These are phyloP conservation scores for Nymphalis urticae DNA, from an alignment of 2,888 invertebrate genomes.

Conservation along the genomic window DNA sequence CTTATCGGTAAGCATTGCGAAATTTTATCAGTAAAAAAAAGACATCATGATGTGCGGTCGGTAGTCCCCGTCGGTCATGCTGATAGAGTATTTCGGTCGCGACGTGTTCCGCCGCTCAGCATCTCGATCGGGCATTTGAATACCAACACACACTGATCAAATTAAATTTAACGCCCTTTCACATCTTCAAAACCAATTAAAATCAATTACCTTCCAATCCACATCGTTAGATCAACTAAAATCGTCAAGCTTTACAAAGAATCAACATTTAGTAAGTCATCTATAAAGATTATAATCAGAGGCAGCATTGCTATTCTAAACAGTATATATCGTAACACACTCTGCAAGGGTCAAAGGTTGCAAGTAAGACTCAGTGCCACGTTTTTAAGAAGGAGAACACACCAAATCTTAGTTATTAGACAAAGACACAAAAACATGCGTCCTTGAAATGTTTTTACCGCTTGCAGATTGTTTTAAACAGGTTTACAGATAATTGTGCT, in stretches of 20 bases:
- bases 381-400: conserved; percentile 49
- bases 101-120: conserved; percentile 74
- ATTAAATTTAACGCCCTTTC: conserved; percentile 75
- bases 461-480: conserved; percentile 76
- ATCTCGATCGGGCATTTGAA: conserved; percentile 85
- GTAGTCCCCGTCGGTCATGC: conserved; percentile 69
- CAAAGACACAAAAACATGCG: conserved; percentile 63
- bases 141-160: conserved; percentile 85
- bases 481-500: conserved; percentile 59
- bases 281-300: conserved; percentile 54
- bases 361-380: conserved; percentile 29
- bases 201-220: conserved; percentile 81
- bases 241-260: conserved; percentile 78
- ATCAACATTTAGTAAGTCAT: conserved; percentile 75
- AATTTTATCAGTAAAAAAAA: conserved; percentile 41
- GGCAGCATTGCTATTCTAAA: conserved; percentile 73
- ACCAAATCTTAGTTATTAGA: conserved; percentile 57
- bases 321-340: conserved; percentile 57
- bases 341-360: conserved; percentile 75
- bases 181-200: conserved; percentile 79
- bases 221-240: conserved; percentile 79
- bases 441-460: conserved; percentile 53
- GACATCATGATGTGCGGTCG: conserved; percentile 63
- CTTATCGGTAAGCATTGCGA: conserved; percentile 55
- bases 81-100: conserved; percentile 77